These are phyloP conservation scores for Porites cylindrica DNA, from an alignment of 92 coral and sea anemone species.

Conservation along the genomic window DNA sequence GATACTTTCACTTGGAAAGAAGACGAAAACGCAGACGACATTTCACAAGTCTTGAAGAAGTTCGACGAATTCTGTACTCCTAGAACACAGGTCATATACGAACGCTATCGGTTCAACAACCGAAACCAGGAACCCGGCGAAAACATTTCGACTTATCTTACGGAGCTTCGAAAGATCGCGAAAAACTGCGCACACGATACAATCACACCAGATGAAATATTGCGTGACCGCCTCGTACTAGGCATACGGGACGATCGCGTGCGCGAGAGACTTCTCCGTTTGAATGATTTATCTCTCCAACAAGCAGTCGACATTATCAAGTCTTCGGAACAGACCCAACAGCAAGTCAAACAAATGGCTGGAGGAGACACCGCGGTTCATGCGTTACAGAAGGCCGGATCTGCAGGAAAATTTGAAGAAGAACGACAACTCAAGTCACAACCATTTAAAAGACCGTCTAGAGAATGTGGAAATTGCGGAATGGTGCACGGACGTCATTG, in stretches of 20 bases:
- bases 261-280: no score
- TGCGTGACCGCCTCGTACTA: not conserved
- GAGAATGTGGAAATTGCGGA: slow-evolving; percentile 39
- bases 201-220: slow-evolving; percentile 41
- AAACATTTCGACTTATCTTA: slow-evolving; percentile 28
- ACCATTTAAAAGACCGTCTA: not conserved
- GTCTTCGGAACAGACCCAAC: slow-evolving; percentile 33
- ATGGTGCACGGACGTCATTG: slow-evolving; percentile 12
- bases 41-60: slow-evolving; percentile 26
- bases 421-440: not conserved
- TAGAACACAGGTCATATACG: slow-evolving; percentile 33
- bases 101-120: slow-evolving; percentile 41
- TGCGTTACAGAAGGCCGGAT: slow-evolving; percentile 5
- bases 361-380: slow-evolving; percentile 25
- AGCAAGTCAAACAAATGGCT: slow-evolving; percentile 24
- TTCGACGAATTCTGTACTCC: slow-evolving; percentile 23
- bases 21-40: slow-evolving; percentile 14
- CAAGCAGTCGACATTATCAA: slow-evolving; percentile 26
- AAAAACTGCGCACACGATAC: slow-evolving; percentile 40
- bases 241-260: no score
- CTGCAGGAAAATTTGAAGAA: slow-evolving; percentile 4
- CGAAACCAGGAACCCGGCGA: slow-evolving; percentile 37
- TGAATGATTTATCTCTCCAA: not conserved
- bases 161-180: slow-evolving; percentile 48
- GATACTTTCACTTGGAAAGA: slow-evolving; percentile 42